phyloP scores from a whole-genome alignment of 2,888 invertebrate species.

The Chironomus riparius region DNA sequence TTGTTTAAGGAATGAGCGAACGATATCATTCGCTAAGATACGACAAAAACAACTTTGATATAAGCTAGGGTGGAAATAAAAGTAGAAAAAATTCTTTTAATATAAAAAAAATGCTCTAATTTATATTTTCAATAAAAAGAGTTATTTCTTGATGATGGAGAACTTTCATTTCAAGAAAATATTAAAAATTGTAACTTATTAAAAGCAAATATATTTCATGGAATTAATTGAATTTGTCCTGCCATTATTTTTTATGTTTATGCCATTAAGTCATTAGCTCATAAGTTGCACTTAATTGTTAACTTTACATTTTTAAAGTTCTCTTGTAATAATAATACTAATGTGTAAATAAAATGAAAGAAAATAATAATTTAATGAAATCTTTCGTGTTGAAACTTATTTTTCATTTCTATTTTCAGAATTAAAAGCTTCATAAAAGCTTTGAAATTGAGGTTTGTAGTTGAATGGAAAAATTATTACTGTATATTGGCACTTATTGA shows the following conservation, averaged over 20 bases:
- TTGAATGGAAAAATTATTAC: not conserved
- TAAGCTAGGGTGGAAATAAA: not conserved
- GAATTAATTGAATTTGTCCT: not conserved
- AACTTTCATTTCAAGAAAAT: too few relatives aligned
- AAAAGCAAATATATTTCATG: not conserved
- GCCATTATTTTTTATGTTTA: not conserved
- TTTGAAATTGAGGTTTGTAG: not conserved
- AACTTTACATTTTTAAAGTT: not conserved
- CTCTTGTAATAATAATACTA: not conserved
- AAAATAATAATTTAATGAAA: not conserved
- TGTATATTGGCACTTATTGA: not conserved
- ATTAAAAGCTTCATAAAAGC: not conserved
- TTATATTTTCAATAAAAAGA: not conserved
- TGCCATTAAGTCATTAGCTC: not conserved
- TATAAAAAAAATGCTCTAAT: not conserved
- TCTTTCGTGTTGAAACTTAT: not conserved
- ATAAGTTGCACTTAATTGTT: not conserved
- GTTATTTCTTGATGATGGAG: too few relatives aligned
- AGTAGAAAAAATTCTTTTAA: not conserved
- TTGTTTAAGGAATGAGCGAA: constrained; percentile 15
- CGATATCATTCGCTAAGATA: constrained; percentile 17
- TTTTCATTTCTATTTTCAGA: not conserved
- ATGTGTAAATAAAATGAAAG: not conserved
- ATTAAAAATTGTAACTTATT: not conserved
- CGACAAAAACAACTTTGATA: not conserved